Evolutionary conservation across 2,888 invertebrate genomes (phyloP).

Genomic region (Agonopterix subpropinquella): DNA sequence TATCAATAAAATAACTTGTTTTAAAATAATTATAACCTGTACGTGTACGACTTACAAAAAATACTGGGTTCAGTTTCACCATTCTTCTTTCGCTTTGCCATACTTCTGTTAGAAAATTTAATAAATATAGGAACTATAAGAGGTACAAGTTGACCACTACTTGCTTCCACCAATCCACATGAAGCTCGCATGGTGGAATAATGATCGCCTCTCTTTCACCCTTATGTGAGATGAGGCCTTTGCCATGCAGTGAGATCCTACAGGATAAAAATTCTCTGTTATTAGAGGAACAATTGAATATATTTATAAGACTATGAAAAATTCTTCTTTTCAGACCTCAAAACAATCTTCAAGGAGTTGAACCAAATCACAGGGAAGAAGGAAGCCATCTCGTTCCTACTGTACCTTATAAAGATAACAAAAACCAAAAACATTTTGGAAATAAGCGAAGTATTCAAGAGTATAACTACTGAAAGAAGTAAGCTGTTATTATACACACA

Average conservation of each 20-base stretch:
- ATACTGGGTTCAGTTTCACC: too few relatives aligned
- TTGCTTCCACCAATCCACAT: not conserved
- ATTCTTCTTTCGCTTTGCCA: too few relatives aligned
- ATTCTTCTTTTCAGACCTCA: not conserved
- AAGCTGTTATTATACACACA: too few relatives aligned
- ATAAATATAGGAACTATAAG: too few relatives aligned
- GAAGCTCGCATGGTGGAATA: not conserved
- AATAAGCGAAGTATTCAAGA: not conserved
- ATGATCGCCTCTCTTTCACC: not conserved
- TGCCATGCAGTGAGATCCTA: too few relatives aligned
- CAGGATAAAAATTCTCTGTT: too few relatives aligned
- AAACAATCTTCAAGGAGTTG: not conserved
- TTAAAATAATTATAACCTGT: too few relatives aligned
- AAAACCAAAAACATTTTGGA: not conserved
- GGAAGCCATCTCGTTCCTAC: not conserved
- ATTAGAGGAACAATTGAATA: not conserved
- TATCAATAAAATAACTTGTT: too few relatives aligned
- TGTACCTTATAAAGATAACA: not conserved
- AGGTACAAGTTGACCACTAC: not conserved
- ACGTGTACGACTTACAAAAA: too few relatives aligned
- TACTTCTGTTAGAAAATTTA: too few relatives aligned
- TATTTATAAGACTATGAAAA: not conserved
- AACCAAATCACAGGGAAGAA: not conserved
- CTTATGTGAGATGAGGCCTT: too few relatives aligned
- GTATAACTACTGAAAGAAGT: too few relatives aligned